phyloP scores from a whole-genome alignment of 1,140 invertebrate species.

The Procambarus virginalis region DNA sequence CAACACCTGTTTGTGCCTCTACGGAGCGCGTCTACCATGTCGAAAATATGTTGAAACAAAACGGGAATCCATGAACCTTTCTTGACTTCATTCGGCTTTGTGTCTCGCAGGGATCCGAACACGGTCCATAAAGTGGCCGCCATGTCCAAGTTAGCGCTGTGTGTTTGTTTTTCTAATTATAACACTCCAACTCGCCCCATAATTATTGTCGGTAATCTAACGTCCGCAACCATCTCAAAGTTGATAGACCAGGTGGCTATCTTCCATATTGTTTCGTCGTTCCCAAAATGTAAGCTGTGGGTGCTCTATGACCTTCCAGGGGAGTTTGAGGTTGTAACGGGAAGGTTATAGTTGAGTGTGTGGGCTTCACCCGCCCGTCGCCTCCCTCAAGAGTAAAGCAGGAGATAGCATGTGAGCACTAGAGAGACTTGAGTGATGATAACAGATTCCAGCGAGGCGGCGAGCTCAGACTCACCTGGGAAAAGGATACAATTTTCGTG shows the following conservation, averaged over 20 bases:
- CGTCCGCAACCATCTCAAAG: constrained; percentile 66
- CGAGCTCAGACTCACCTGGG: constrained; percentile 13
- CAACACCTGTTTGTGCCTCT: background rate
- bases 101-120: constrained; percentile 47
- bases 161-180: constrained; percentile 69
- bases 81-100: background rate
- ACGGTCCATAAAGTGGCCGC: constrained; percentile 64
- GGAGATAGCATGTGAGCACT: background rate
- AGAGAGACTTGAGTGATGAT: background rate
- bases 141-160: constrained; percentile 67
- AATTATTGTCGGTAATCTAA: constrained; percentile 69
- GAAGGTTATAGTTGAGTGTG: no score
- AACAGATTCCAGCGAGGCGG: background rate
- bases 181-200: constrained; percentile 68
- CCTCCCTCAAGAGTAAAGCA: background rate
- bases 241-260: constrained; percentile 61
- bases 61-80: background rate
- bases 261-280: constrained; percentile 51
- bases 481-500: constrained; percentile 64
- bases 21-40: background rate
- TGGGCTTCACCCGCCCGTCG: background rate
- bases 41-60: background rate
- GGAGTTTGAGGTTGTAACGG: no score
- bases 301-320: background rate
- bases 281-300: constrained; percentile 5